A percentile compares a stretch with the other conserved stretches of the same genome.
Conservation (phyloP, 2,113 vertebrate genomes). For the Pao palembangensis region DNA sequence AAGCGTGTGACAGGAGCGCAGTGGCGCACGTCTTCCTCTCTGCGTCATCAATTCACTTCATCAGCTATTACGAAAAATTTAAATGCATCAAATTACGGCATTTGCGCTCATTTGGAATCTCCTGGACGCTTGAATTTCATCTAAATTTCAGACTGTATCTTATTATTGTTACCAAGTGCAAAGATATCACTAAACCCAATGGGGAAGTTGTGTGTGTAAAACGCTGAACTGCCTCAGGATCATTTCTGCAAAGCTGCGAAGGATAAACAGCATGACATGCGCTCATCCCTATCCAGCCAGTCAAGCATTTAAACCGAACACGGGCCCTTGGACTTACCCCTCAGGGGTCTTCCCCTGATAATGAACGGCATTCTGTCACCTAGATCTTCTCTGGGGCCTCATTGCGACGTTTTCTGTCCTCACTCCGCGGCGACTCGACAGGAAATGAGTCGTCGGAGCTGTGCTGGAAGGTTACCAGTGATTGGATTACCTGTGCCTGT, state of each 20-base stretch:
- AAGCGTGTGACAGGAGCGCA: no score
- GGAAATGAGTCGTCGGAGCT: conserved; percentile 49
- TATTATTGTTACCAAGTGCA: no score
- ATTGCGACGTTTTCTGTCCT: conserved; percentile 48
- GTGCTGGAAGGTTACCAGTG: conserved; percentile 70
- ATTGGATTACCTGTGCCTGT: conserved; percentile 87
- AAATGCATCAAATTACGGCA: no score
- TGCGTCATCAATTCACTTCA: no score
- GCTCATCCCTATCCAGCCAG: background rate
- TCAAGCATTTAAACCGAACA: conserved; percentile 3
- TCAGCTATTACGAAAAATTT: no score
- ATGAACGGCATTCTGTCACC: conserved; percentile 74
- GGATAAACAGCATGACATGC: background rate
- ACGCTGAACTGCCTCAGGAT: background rate
- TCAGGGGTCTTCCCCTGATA: conserved; percentile 60
- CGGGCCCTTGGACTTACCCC: conserved; percentile 60
- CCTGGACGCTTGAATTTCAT: no score
- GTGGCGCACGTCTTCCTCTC: no score
- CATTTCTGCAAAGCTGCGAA: background rate
- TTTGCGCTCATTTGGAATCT: no score
- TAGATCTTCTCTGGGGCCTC: conserved; percentile 52
- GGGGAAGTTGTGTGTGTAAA: background rate
- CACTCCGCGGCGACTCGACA: conserved; percentile 38
- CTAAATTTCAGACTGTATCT: no score
- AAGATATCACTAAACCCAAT: no score